A percentile compares a stretch with the other conserved stretches of the same genome.
Evolutionary conservation across 2,888 invertebrate species (phyloP).

Genomic region (Frankliniella fusca): DNA sequence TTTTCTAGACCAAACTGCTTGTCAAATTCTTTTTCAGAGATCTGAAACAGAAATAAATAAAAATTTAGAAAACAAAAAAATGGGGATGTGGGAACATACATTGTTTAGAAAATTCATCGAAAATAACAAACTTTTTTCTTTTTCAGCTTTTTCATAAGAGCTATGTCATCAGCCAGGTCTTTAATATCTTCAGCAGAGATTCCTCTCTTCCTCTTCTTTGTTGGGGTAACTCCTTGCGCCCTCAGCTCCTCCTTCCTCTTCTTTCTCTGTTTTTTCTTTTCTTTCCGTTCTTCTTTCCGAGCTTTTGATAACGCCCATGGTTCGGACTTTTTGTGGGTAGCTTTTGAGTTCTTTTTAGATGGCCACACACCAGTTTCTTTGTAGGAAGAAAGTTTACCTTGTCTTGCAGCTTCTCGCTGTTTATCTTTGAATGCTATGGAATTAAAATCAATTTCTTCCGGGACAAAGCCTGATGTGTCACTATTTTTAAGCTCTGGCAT

Average conservation of each 20-base stretch:
- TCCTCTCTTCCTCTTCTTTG: slow-evolving; percentile 53
- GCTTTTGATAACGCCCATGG: slow-evolving; percentile 76
- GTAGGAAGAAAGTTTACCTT: slow-evolving; percentile 65
- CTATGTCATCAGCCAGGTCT: slow-evolving; percentile 74
- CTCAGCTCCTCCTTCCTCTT: slow-evolving; percentile 60
- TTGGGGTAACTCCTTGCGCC: slow-evolving; percentile 46
- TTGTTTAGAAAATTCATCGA: neutral
- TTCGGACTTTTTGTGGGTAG: slow-evolving; percentile 57
- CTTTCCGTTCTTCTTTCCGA: slow-evolving; percentile 61
- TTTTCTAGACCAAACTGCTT: no score
- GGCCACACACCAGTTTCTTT: slow-evolving; percentile 74
- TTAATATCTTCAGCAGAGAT: slow-evolving; percentile 69
- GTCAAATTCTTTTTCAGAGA: no score
- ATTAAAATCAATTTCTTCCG: slow-evolving; percentile 66
- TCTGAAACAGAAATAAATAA: no score
- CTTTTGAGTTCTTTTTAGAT: slow-evolving; percentile 51
- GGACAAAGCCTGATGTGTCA: slow-evolving; percentile 54
- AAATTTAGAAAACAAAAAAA: no score
- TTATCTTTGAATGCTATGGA: slow-evolving; percentile 74
- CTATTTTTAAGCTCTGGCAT: slow-evolving; percentile 89
- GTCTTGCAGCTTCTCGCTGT: slow-evolving; percentile 67
- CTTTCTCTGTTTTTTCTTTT: slow-evolving; percentile 59
- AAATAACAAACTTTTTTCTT: slow-evolving; percentile 61
- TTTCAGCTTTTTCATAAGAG: slow-evolving; percentile 80
- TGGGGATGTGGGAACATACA: no score